Base-by-base conservation (phyloP, 2,888 invertebrate species). In the Xestia ashworthii region DNA sequence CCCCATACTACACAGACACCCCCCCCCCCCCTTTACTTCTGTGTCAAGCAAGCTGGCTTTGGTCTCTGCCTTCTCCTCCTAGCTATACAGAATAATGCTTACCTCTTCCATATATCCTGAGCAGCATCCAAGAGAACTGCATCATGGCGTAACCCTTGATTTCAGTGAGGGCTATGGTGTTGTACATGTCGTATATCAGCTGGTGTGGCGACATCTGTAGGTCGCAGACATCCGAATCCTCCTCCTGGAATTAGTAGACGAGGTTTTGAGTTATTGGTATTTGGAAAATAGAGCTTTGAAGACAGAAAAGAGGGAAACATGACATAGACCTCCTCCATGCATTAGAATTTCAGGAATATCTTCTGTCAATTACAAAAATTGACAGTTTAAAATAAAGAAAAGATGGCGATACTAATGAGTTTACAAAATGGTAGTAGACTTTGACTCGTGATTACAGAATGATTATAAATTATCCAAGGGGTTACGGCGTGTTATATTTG, bases 81-180 rank as follows among this genome's bases (percentile, higher is more conserved):
- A 0, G 1, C 12, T 1, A 8, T 1, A 38, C 32, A 44, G 38
- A 1, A 65, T 60, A 41, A 48, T 1, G 12, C 67, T 92, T 95
- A 98, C 98, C 98, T 97, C 98, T 97, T 73, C 98, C 98, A 84
- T 98, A 98, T 65, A 98, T 96, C 90, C 97, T 97, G 68, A 98
- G 96, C 83, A 99, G 96, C 98, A 98, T 98, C 97, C 98, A 99
- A 0, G 99, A 98, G 95, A 99, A 99, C 93, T 99, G 98, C 97
- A 98, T 98, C 98, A 99, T 98, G 53, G 98, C 97, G 93, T 98
- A 98, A 3, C 98, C 99, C 94, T 99, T 99, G 88, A 99, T 97
- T 96, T 99, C 98, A 0, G 98, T 98, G 55, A 98, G 94, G 0
- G 98, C 98, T 80, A 99, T 97, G 1, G 98, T 97, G 90, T 98